These are phyloP conservation scores for Mungos mungo DNA, from an alignment of 2,113 vertebrate genomes.

Conservation along the genomic window DNA sequence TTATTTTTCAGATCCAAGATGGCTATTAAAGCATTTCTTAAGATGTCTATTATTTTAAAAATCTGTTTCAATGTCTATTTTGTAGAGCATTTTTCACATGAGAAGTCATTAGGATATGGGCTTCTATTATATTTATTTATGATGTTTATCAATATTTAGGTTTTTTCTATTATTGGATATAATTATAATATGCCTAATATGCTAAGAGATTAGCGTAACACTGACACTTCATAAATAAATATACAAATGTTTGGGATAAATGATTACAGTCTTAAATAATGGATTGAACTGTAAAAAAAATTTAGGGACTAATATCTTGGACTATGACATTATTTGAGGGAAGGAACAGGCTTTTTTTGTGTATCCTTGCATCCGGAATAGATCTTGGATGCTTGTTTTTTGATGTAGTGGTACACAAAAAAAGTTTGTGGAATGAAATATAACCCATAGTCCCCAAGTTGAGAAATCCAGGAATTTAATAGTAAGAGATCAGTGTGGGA, in stretches of 20 bases:
- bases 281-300: not conserved
- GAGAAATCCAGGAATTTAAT: not conserved
- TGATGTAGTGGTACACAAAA: not conserved
- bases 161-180: not conserved
- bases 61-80: not conserved
- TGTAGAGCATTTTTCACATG: not conserved
- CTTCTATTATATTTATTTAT: not conserved
- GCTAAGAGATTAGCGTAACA: not conserved
- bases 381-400: not conserved
- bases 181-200: not conserved
- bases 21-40: not conserved
- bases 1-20: not conserved
- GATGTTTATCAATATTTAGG: not conserved
- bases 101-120: not conserved
- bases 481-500: not conserved
- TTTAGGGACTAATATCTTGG: not conserved
- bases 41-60: not conserved
- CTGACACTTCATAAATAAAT: not conserved
- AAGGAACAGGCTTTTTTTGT: not conserved
- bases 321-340: not conserved
- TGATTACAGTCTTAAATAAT: constrained; percentile 13
- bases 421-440: not conserved
- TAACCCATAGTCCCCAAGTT: not conserved
- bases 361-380: not conserved
- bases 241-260: not conserved